These are phyloP conservation scores for Oreochromis tanganicae DNA, from an alignment of 2,113 vertebrate species.

Conservation along the genomic window DNA sequence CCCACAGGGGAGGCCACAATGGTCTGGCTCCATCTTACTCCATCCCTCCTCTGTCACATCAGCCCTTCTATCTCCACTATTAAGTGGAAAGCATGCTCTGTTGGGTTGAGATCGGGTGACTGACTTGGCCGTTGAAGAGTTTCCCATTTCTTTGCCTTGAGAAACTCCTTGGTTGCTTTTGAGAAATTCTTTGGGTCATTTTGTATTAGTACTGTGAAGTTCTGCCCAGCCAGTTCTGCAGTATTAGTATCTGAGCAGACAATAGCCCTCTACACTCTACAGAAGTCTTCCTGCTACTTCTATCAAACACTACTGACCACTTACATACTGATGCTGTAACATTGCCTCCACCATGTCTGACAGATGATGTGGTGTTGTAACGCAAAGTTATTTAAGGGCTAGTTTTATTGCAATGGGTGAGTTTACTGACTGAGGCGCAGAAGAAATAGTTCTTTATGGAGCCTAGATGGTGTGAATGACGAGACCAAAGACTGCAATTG, in stretches of 20 bases:
- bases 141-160: background rate
- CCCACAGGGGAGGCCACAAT: background rate
- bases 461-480: too few relatives aligned
- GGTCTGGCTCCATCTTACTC: background rate
- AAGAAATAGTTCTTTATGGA: too few relatives aligned
- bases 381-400: too few relatives aligned
- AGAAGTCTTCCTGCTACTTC: background rate
- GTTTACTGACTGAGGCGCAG: too few relatives aligned
- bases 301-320: background rate
- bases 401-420: too few relatives aligned
- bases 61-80: background rate
- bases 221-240: background rate
- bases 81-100: background rate
- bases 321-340: background rate
- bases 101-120: fast-evolving
- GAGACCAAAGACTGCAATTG: too few relatives aligned
- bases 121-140: background rate
- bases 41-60: background rate
- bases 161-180: background rate
- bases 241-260: background rate
- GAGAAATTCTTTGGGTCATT: background rate
- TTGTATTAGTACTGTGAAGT: background rate
- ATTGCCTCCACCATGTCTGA: fast-evolving
- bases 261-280: fast-evolving
- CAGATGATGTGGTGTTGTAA: background rate